Base-by-base conservation (phyloP, 2,113 vertebrate genomes). In the Syrrhaptes paradoxus region DNA sequence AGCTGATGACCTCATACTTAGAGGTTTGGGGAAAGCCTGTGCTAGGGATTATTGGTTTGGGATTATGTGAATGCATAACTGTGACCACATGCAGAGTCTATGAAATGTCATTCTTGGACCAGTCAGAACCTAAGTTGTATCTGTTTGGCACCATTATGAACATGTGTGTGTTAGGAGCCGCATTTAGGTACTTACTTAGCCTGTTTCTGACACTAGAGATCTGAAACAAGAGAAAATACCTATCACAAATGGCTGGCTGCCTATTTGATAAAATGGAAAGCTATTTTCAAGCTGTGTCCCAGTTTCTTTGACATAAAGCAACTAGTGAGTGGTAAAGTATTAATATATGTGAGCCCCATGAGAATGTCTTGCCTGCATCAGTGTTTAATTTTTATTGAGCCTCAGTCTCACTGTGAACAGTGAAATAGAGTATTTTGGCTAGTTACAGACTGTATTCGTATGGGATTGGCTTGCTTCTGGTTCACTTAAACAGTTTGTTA, bases 401-500 rank as follows among this genome's bases (percentile, higher is more conserved):
- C 26, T 87, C 32, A 45, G 65, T 46, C 72, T 57, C 38, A 19
- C 46, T 62, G 74, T 51, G 77, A 72, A 43, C 16, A 70, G 52
- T 22, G 84, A 89, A 87, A 59, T 13, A 6, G 49, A 78, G 26
- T 17, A 26, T 95, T 93, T 89, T 88, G 67, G 73, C 43, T 80
- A 82, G 73, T 94, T 91, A 62, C 67, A 70, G 72, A 11, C 32
- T 58, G 48, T 63, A 43, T 87, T 68, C 87, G 31, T 43, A 38
- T 70, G 93, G 85, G 77, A 87, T 25, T 75, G 46, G 17, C 81
- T 92, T 71, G 41, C 91, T 91, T 89, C 90, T 91, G 49, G 28
- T 83, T 95, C 67, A 52, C 73, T 96, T 80, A 75, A 90, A 87
- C 75, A 81, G 65, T 95, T 97, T 94, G 81, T 89, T 92, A 94